These are phyloP conservation scores for Apodemia zela DNA, from an alignment of 2,888 invertebrate species.

Conservation along the genomic window DNA sequence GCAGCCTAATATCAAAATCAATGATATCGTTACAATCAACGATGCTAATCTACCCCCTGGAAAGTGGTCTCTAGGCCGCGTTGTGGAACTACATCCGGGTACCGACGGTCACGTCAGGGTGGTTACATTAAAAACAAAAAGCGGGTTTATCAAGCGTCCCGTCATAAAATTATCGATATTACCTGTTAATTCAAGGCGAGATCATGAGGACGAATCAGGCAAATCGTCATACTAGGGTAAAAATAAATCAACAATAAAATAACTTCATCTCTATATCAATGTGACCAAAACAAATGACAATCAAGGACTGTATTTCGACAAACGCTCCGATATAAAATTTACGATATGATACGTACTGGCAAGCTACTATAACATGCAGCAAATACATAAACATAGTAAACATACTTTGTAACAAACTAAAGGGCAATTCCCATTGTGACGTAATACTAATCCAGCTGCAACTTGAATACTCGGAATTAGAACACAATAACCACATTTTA, in stretches of 20 bases:
- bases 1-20: slow-evolving; percentile 18
- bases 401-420: background rate
- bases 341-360: slow-evolving; percentile 24
- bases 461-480: background rate
- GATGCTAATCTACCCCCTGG: slow-evolving; percentile 7
- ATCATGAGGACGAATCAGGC: too few relatives aligned
- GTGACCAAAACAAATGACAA: slow-evolving; percentile 13
- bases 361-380: slow-evolving; percentile 13
- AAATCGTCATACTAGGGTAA: too few relatives aligned
- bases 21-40: slow-evolving; percentile 15
- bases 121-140: slow-evolving; percentile 5
- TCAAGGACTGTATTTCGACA: slow-evolving; percentile 22
- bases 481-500: slow-evolving; percentile 25
- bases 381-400: background rate
- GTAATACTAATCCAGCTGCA: background rate
- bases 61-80: slow-evolving; percentile 12
- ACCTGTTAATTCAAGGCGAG: too few relatives aligned
- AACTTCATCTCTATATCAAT: too few relatives aligned
- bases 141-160: background rate
- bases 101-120: background rate
- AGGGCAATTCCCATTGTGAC: background rate
- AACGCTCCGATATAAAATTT: slow-evolving; percentile 19
- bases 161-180: too few relatives aligned
- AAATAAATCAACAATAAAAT: too few relatives aligned
- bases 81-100: slow-evolving; percentile 14